Evolutionary conservation across 2,113 vertebrate genomes (phyloP).

Genomic region (Cromileptes altivelis): DNA sequence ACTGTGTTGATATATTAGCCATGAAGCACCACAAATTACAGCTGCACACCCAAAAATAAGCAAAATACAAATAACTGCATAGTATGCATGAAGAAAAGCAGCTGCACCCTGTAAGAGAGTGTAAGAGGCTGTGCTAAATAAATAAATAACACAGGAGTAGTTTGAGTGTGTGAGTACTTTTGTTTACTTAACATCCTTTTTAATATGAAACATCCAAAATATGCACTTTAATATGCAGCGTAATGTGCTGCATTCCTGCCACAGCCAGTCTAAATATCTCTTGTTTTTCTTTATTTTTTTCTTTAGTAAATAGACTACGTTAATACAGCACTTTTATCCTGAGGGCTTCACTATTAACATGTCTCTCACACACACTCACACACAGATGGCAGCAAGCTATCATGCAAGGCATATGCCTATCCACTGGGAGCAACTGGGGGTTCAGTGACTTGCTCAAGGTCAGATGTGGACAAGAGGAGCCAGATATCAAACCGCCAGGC

Average conservation of each 20-base stretch:
- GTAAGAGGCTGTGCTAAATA: background rate
- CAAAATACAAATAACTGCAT: background rate
- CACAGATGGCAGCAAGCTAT: background rate
- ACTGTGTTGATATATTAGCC: background rate
- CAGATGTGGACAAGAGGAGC: too few species aligned
- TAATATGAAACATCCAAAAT: conserved; percentile 3
- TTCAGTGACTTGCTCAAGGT: background rate
- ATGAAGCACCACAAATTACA: background rate
- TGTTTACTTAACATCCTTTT: background rate
- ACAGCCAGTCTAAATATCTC: background rate
- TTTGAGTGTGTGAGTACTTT: background rate
- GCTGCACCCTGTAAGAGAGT: background rate
- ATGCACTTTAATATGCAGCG: background rate
- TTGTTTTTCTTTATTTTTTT: background rate
- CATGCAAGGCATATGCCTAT: background rate
- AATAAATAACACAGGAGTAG: background rate
- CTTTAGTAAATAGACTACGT: background rate
- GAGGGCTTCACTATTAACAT: background rate
- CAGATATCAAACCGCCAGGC: too few species aligned
- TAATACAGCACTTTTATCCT: background rate
- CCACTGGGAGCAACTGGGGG: background rate
- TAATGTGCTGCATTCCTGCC: background rate
- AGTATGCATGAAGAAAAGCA: background rate
- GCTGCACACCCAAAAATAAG: background rate
- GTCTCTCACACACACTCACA: background rate